Percentiles rank a stretch among this genome's conserved stretches.
Conservation (phyloP, 2,113 vertebrate genomes). For the Tympanuchus pallidicinctus region DNA sequence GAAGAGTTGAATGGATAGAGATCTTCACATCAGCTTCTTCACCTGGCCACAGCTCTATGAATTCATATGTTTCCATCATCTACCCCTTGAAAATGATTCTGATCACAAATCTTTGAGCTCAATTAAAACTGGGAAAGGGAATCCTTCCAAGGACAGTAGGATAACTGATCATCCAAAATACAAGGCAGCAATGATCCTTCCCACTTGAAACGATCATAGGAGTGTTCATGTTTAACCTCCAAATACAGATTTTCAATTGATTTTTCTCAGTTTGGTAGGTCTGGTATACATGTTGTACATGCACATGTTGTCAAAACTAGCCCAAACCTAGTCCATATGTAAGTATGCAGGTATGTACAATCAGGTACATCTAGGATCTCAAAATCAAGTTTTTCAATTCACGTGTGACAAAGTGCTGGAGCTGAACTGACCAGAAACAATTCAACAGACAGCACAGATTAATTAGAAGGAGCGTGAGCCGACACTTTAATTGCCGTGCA, state of each 20-base stretch:
- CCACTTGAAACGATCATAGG: not conserved
- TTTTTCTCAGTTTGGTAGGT: not conserved
- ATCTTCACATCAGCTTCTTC: not conserved
- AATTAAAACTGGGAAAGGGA: not conserved
- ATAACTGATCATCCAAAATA: not conserved
- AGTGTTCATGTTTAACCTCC: not conserved
- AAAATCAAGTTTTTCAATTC: not conserved
- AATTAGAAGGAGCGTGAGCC: not conserved
- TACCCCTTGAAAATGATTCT: not conserved
- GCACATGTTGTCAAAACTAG: no score
- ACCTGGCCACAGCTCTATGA: not conserved
- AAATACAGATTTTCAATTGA: not conserved
- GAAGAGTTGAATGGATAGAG: not conserved
- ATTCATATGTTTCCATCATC: not conserved
- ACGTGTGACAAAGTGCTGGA: not conserved
- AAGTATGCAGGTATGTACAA: not conserved
- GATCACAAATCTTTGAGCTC: not conserved
- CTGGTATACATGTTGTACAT: not conserved
- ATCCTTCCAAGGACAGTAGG: fast-evolving
- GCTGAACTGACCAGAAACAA: not conserved
- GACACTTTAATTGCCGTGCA: not conserved
- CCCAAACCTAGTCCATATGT: fast-evolving
- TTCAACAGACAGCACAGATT: not conserved
- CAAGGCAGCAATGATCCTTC: fast-evolving
- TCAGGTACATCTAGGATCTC: not conserved